Evolutionary conservation across 2,888 invertebrate genomes (phyloP).

Genomic region (Phragmatobia fuliginosa): DNA sequence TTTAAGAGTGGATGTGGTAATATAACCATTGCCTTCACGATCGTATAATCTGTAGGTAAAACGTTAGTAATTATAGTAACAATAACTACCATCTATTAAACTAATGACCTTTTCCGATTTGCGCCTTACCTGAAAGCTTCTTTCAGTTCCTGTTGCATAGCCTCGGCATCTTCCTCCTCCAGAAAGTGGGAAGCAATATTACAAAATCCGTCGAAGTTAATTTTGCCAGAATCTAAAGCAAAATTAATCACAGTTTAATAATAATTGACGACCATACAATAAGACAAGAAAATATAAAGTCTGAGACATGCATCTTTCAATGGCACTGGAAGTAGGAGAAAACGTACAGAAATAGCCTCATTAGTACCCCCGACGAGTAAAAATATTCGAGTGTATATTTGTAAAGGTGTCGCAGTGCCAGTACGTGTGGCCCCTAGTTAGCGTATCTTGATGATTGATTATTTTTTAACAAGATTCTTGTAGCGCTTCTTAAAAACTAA

Average conservation of each 20-base stretch:
- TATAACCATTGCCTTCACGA: conserved; percentile 98
- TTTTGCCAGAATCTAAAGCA: conserved; percentile 91
- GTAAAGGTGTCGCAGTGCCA: conserved; percentile 68
- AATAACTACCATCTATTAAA: neutral
- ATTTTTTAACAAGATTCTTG: conserved; percentile 54
- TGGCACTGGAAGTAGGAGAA: conserved; percentile 51
- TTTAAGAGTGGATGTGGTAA: conserved; percentile 95
- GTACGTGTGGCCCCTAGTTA: conserved; percentile 55
- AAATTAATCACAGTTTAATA: conserved; percentile 26
- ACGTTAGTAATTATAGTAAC: conserved; percentile 5
- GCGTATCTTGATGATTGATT: conserved; percentile 61
- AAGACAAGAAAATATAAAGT: conserved; percentile 57
- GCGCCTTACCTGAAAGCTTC: conserved; percentile 94
- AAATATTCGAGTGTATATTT: conserved; percentile 77
- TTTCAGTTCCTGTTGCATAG: conserved; percentile 98
- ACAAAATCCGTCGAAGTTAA: conserved; percentile 98
- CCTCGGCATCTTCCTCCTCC: conserved; percentile 98
- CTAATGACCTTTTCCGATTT: neutral
- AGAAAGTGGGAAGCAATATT: conserved; percentile 97
- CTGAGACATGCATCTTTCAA: conserved; percentile 57
- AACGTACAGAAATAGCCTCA: conserved; percentile 74
- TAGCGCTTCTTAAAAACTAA: conserved; percentile 50
- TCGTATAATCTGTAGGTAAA: conserved; percentile 92
- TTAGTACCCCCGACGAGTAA: conserved; percentile 73
- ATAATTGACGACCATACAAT: conserved; percentile 1